Evolutionary conservation across 2,797 vertebrate genomes (phyloP), one percentile per base, ranked within the genome.

Genomic region (Agapornis canus): DNA sequence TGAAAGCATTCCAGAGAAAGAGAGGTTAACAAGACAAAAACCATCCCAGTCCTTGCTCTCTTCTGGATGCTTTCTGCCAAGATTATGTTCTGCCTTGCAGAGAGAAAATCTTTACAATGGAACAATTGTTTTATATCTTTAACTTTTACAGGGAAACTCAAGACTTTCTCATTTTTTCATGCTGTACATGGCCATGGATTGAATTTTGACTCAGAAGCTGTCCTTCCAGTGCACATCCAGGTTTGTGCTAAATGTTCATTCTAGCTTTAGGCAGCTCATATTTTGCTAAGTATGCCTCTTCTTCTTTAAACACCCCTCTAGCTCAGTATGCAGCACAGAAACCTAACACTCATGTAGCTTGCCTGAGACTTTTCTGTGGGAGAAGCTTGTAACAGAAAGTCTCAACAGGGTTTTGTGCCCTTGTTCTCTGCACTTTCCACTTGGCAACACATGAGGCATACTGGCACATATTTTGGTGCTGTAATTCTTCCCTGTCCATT

Each of bases 251-350:
- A 64, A 81, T 59, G 65, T 68, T 52, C 49, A 57, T 68, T 78
- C 56, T 81, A 32, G 54, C 32, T 92, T 94, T 64, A 89, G 60
- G 47, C 29, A 87, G 72, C 29, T 92, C 27, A 2, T 65, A 31
- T 90, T 94, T 90, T 90, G 49, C 80, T 80, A 65, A 56, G 40
- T n/a, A 87, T 49, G 14, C 42, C 13, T 86, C 43, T 61, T 63
- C 19, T 31, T 90, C 51, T 42, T 76, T 81, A 57, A 56, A 81
- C 8, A 25, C 6, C 21, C 94, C 13, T 48, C 56, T 63, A 35
- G 20, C 19, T 45, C 0, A 3, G 2, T 37, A 70, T 16, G 26
- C n/a, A 40, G 31, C 31, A 56, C 23, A 52, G 42, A 79, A 80
- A 56, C 20, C 12, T 64, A 27, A 73, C 39, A 42, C 21, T 68